Conservation (phyloP, 2,888 invertebrate species). For the Eristalis intricaria region DNA sequence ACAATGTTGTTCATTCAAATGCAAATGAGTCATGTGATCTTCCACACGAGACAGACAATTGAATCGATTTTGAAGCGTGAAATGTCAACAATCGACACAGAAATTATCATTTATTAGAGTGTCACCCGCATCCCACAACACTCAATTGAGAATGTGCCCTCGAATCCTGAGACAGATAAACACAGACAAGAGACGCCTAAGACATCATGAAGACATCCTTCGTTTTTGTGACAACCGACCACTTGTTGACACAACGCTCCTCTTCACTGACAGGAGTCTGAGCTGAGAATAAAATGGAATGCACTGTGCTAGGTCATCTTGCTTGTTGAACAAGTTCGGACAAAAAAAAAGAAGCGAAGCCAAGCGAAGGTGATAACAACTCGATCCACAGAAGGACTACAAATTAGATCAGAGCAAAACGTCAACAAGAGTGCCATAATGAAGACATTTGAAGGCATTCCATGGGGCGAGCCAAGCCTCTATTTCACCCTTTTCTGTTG, state of each 20-base stretch:
- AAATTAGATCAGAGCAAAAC: slow-evolving; percentile 21
- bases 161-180: not conserved
- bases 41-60: not conserved
- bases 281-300: not conserved
- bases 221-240: not conserved
- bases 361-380: slow-evolving; percentile 38
- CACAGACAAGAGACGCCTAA: not conserved
- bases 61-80: not conserved
- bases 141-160: not conserved
- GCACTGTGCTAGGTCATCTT: not conserved
- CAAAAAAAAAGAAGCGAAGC: too few relatives aligned
- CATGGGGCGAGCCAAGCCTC: not conserved
- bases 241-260: not conserved
- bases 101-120: not conserved
- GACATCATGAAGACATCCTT: not conserved
- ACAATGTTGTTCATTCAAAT: not conserved
- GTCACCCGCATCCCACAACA: not conserved
- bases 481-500: slow-evolving; percentile 39
- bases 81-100: not conserved
- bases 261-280: not conserved
- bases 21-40: not conserved
- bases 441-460: slow-evolving; percentile 25
- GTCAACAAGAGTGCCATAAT: slow-evolving; percentile 37
- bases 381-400: slow-evolving; percentile 19
- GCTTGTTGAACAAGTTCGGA: too few relatives aligned